Evolutionary conservation across 2,797 vertebrate species (phyloP), one percentile per base, ranked within the genome.

Genomic region (Myotis myotis): DNA sequence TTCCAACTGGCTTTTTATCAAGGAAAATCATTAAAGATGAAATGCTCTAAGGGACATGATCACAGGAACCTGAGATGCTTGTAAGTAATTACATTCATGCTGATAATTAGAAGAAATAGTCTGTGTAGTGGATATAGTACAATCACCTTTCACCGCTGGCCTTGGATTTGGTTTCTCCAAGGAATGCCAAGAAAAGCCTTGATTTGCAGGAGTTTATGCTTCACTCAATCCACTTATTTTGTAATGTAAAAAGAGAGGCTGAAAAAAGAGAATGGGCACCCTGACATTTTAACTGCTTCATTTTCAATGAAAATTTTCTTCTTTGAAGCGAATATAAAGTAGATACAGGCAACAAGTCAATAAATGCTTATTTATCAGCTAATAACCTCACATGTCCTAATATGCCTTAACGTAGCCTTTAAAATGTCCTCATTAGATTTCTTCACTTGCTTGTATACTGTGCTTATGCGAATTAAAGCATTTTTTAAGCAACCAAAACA

Each of bases 1-100:
- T 98, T 98, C 98, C 98, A 98, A 98, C 96, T 98, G 98, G 98
- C 98, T 96, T 92, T 95, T 97, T 97, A 98, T 97, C 98, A 98
- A 97, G 97, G 96, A 98, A 98, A 98, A 98, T 98, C 97, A 98
- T 97, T 97, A 96, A 95, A 98, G 97, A 98, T 97, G 98, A 98
- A 97, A 97, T 97, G 97, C 97, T 98, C 97, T 96, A 97, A 98
- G 97, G 97, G 96, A 97, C 97, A 94, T 90, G 97, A 97, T 96
- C 96, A 93, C 93, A 93, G 96, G 95, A 97, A 83, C 94, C 96
- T 96, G 97, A 97, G 91, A 97, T 97, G 97, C 97, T 98, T 86
- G 70, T 96, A 80, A 93, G 94, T 97, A 97, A 97, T 97, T 97
- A 96, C 94, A 91, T 92, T 98, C 96, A 95, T 96, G 93, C 95